Percentiles rank a stretch among this genome's conserved stretches.
Evolutionary conservation across 1,140 invertebrate species (phyloP).

Genomic region (Hylaeus anthracinus): DNA sequence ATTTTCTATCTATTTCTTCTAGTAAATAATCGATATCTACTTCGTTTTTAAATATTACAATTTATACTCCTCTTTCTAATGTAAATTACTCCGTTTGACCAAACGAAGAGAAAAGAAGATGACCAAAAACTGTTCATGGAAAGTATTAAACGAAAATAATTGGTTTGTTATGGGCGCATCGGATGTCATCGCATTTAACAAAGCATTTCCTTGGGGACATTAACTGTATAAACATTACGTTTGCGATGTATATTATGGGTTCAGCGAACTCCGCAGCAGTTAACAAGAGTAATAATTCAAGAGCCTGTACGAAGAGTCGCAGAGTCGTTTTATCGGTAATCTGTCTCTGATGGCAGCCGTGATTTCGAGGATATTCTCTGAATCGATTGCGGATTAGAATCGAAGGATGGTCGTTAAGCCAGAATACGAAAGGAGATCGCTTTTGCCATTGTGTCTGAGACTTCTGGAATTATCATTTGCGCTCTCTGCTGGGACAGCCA

Average conservation of each 20-base stretch:
- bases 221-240: too few species aligned
- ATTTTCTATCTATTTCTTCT: too few species aligned
- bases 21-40: too few species aligned
- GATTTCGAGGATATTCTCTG: background rate
- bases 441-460: slow-evolving; percentile 8
- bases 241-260: background rate
- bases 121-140: too few species aligned
- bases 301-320: background rate
- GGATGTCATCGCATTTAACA: too few species aligned
- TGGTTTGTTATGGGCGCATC: too few species aligned
- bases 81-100: too few species aligned
- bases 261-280: background rate
- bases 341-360: background rate
- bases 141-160: too few species aligned
- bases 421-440: slow-evolving; percentile 5
- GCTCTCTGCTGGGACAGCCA: background rate
- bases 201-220: too few species aligned
- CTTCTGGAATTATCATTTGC: slow-evolving; percentile 45
- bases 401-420: background rate
- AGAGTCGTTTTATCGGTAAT: background rate
- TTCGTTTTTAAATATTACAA: too few species aligned
- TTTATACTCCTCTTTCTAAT: too few species aligned
- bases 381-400: background rate
- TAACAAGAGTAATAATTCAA: background rate
- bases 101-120: too few species aligned